Conservation (phyloP, 2,113 vertebrate genomes). For the Semicossyphus pulcher region DNA sequence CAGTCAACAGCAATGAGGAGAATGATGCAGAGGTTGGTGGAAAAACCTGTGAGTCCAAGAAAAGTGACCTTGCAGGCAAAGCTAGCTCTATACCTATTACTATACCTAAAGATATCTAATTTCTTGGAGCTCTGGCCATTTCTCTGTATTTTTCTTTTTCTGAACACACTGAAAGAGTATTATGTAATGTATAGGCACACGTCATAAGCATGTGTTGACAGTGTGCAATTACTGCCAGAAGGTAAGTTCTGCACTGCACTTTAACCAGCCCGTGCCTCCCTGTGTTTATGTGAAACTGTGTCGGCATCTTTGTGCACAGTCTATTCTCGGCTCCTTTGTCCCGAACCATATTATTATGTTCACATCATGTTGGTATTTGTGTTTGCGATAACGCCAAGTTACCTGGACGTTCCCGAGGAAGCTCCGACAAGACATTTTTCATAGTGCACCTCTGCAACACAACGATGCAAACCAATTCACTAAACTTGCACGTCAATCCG, state of each 20-base stretch:
- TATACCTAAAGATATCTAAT: too few relatives aligned
- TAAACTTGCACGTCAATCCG: too few relatives aligned
- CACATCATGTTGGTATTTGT: slow-evolving; percentile 22
- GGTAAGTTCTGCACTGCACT: not conserved
- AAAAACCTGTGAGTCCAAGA: too few relatives aligned
- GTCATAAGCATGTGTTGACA: not conserved
- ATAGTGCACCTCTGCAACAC: not conserved
- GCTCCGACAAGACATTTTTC: not conserved
- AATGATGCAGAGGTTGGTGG: too few relatives aligned
- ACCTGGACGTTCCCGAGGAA: slow-evolving; percentile 28
- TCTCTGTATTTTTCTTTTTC: too few relatives aligned
- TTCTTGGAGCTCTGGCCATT: not conserved
- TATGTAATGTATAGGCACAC: not conserved
- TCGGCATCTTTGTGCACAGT: not conserved
- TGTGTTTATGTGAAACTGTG: not conserved
- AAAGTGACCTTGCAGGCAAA: too few relatives aligned
- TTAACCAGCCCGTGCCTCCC: not conserved
- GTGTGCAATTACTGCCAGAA: not conserved
- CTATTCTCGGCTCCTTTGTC: slow-evolving; percentile 16
- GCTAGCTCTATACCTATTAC: too few relatives aligned
- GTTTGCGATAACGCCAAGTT: not conserved
- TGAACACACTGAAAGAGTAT: too few relatives aligned
- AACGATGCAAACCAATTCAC: too few relatives aligned
- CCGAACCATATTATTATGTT: slow-evolving; percentile 18
- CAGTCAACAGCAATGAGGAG: too few relatives aligned